Evolutionary conservation across 2,113 vertebrate genomes (phyloP), one percentile per base, ranked within the genome.

Genomic region (Sclerurus mexicanus): DNA sequence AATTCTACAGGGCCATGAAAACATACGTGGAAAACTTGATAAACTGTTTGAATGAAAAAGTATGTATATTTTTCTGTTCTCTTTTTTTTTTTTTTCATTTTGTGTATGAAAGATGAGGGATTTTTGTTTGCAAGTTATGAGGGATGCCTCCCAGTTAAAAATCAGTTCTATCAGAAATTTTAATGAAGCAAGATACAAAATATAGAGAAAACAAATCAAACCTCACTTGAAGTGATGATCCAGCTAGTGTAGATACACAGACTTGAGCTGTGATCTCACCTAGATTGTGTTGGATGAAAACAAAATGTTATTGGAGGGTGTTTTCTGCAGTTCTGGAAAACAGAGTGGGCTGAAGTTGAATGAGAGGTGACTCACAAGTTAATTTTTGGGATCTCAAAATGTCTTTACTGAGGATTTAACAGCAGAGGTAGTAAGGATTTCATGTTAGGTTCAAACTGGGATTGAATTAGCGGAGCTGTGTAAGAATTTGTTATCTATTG

Each of bases 31-130:
- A 99, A 94, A 99, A 99, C 96, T 96, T 99, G 96, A 97, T 99
- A 84, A 98, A 99, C 91, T 99, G 99, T 97, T 97, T 99, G 52
- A 98, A 97, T 91, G 99, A 99, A 97, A 99, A 99, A 96, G 99
- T 99, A 91, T 46, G 85, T 83, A 3, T 35, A 3, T 81, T 62
- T 92, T 75, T 9, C 2, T 72, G 2, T 8, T 23, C 12, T 20
- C 12, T 44, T 28, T 49, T 40, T 15, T 46, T 30, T 50, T 42
- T 16, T 56, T 56, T 33, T 12, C 3, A 6, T 75, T 71, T 52
- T 87, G 9, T 85, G 30, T 71, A 4, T 18, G 23, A 55, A 62
- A 66, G n/a, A 21, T 67, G 7, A 58, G 24, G 12, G 8, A 0
- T 2, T 83, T 40, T 81, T 68, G 24, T 68, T 68, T 77, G 69